A percentile compares a stretch with the other conserved stretches of the same genome.
Evolutionary conservation across 92 coral and sea anemone genomes (phyloP).

Genomic region (Porites cylindrica): DNA sequence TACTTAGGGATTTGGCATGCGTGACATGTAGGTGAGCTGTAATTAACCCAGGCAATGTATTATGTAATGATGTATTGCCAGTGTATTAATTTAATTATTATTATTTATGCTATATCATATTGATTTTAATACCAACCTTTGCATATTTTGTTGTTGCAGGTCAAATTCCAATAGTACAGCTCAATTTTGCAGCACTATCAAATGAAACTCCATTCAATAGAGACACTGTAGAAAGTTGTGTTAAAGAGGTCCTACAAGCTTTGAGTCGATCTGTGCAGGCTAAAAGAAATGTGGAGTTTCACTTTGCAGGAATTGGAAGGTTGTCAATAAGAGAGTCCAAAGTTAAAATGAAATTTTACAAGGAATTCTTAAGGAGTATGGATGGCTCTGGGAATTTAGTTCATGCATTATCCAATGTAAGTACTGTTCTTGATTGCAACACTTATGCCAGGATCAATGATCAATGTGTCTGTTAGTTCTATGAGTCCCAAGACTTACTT

Average conservation of each 20-base stretch:
- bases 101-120: no score
- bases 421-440: slow-evolving; percentile 10
- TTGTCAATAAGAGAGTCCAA: slow-evolving; percentile 92
- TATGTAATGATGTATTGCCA: no score
- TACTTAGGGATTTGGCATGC: no score
- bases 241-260: slow-evolving; percentile 97
- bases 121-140: background rate
- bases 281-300: slow-evolving; percentile 96
- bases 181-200: slow-evolving; percentile 93
- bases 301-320: slow-evolving; percentile 95
- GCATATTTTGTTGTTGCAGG: slow-evolving; percentile 53
- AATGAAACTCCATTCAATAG: slow-evolving; percentile 90
- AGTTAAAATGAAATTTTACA: slow-evolving; percentile 97
- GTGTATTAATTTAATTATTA: no score
- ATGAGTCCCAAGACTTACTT: no score
- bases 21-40: no score
- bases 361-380: slow-evolving; percentile 93
- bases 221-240: slow-evolving; percentile 97
- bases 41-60: no score
- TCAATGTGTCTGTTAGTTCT: no score
- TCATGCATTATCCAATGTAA: slow-evolving; percentile 93
- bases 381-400: slow-evolving; percentile 95
- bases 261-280: slow-evolving; percentile 90
- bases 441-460: no score
- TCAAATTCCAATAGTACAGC: slow-evolving; percentile 93